phyloP scores from a whole-genome alignment of 2,888 invertebrate genomes.

The Belgica antarctica region DNA sequence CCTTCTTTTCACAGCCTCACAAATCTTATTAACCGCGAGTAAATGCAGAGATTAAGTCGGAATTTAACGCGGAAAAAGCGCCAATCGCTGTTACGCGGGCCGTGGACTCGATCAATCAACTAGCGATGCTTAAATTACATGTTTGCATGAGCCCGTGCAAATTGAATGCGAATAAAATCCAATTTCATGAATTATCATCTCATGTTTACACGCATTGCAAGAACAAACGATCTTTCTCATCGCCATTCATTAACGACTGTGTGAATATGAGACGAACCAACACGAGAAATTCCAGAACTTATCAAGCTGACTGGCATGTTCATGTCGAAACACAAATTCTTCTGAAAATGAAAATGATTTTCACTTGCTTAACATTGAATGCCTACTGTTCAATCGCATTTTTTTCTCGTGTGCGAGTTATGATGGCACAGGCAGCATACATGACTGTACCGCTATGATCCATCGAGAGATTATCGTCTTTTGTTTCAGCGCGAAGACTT shows the following conservation, averaged over 20 bases:
- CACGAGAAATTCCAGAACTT: not conserved
- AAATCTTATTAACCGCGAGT: not conserved
- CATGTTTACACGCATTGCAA: conserved; percentile 26
- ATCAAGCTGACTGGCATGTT: not conserved
- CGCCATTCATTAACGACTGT: conserved; percentile 11
- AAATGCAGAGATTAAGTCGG: no score
- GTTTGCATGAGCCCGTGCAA: conserved; percentile 6
- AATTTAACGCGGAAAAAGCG: not conserved
- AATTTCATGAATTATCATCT: conserved; percentile 17
- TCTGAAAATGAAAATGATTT: not conserved
- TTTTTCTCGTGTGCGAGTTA: not conserved
- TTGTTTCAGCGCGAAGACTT: not conserved
- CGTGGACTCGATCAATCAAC: not conserved
- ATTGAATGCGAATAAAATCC: conserved; percentile 7
- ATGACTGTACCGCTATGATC: not conserved
- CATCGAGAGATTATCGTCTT: not conserved
- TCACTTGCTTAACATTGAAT: conserved; percentile 6
- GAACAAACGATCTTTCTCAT: not conserved
- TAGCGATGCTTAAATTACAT: conserved; percentile 1
- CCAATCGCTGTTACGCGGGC: not conserved
- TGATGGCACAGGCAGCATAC: not conserved
- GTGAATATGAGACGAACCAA: conserved; percentile 11
- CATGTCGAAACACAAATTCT: not conserved
- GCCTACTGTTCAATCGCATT: not conserved
- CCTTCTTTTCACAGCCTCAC: conserved; percentile 31